Evolutionary conservation across 2,888 invertebrate genomes (phyloP).

Genomic region (Caenorhabditis sp.): DNA sequence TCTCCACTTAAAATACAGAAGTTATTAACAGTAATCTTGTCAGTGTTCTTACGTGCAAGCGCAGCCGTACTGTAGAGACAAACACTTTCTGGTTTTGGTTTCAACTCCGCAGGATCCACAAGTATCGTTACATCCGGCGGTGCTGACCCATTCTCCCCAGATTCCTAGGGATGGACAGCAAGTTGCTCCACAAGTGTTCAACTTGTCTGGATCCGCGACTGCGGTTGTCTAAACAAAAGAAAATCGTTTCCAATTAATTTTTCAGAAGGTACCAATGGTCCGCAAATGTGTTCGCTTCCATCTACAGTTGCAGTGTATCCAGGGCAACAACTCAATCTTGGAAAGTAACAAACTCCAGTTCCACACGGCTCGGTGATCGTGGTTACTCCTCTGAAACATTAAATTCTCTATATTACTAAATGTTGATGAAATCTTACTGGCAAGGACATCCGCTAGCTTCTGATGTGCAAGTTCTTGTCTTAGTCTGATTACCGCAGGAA

Average conservation of each 20-base stretch:
- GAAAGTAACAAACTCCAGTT: conserved; percentile 67
- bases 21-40: too few species aligned
- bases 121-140: conserved; percentile 68
- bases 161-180: conserved; percentile 65
- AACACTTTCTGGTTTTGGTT: conserved; percentile 63
- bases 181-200: conserved; percentile 61
- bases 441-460: conserved; percentile 71
- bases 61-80: conserved; percentile 71
- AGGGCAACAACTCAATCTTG: conserved; percentile 66
- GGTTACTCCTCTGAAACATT: conserved; percentile 56
- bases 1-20: conserved; percentile 50
- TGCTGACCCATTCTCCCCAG: conserved; percentile 72
- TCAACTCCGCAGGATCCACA: conserved; percentile 72
- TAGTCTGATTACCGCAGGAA: conserved; percentile 67
- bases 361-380: conserved; percentile 55
- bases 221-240: conserved; percentile 9
- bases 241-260: neutral
- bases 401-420: neutral
- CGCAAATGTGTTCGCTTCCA: conserved; percentile 43
- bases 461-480: conserved; percentile 66
- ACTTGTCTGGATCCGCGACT: conserved; percentile 32
- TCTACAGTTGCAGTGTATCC: conserved; percentile 51
- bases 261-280: conserved; percentile 37
- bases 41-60: conserved; percentile 68
- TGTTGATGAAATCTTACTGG: conserved; percentile 49